A percentile compares a stretch with the other conserved stretches of the same genome.
Conservation (phyloP, 2,888 invertebrate genomes). For the Sisyra nigra region DNA sequence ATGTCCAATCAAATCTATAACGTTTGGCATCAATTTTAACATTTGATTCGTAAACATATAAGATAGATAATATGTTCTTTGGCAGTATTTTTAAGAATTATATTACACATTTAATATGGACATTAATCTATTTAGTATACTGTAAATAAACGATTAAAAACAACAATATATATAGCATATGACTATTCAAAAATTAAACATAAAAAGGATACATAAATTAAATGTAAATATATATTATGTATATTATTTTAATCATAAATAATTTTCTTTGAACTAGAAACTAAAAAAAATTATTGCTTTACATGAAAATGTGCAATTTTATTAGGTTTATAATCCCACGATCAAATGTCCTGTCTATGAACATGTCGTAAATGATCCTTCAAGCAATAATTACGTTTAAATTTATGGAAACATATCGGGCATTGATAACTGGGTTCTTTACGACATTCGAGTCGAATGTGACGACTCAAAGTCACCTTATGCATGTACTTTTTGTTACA, state of each 20-base stretch:
- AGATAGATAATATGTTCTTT: too few species aligned
- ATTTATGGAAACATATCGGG: conserved; percentile 12
- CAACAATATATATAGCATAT: not conserved
- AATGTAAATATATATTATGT: not conserved
- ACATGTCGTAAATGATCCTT: conserved; percentile 8
- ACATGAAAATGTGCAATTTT: not conserved
- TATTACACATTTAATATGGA: too few species aligned
- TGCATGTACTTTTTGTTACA: conserved; percentile 23
- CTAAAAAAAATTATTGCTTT: not conserved
- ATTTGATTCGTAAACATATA: too few species aligned
- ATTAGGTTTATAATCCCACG: not conserved
- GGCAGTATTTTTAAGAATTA: too few species aligned
- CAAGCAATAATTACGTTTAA: conserved; percentile 9
- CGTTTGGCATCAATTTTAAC: too few species aligned
- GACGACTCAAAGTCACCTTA: conserved; percentile 18
- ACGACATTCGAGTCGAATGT: conserved; percentile 18
- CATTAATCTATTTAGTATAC: too few species aligned
- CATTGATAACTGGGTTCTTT: conserved; percentile 16
- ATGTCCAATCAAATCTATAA: too few species aligned
- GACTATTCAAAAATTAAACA: not conserved
- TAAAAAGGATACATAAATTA: not conserved
- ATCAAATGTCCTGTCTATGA: conserved; percentile 7
- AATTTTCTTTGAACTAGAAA: not conserved
- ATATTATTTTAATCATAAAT: not conserved
- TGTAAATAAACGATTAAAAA: not conserved